A percentile compares a stretch with the other conserved stretches of the same genome.
Evolutionary conservation across 1,140 invertebrate genomes (phyloP).

Genomic region (Zaprionus ornatus): DNA sequence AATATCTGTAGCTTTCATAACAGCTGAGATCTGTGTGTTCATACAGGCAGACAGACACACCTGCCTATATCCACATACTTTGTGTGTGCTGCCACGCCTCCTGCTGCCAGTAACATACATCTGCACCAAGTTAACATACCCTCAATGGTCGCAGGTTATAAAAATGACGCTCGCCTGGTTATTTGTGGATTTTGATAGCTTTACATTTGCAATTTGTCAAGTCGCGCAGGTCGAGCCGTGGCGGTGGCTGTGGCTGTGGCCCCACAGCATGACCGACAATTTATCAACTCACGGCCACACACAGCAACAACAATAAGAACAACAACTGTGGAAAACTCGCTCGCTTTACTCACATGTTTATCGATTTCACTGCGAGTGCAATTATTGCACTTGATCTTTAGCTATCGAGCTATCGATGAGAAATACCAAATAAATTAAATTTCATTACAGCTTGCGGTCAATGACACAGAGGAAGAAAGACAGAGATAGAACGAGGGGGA

Average conservation of each 20-base stretch:
- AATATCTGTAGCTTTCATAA: too few relatives aligned
- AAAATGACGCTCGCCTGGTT: slow-evolving; percentile 38
- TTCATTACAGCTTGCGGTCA: slow-evolving; percentile 52
- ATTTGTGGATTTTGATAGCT: slow-evolving; percentile 65
- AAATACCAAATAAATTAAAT: slow-evolving; percentile 61
- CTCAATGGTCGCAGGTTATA: slow-evolving; percentile 9
- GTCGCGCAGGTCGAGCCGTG: slow-evolving; percentile 9
- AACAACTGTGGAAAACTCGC: background rate
- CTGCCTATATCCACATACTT: too few relatives aligned
- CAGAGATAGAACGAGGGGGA: background rate
- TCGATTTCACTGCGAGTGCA: slow-evolving; percentile 35
- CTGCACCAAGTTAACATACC: too few relatives aligned
- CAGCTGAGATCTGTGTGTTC: too few relatives aligned
- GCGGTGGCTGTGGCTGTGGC: background rate
- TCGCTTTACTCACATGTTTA: slow-evolving; percentile 22
- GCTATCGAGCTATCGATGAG: slow-evolving; percentile 19
- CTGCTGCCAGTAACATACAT: too few relatives aligned
- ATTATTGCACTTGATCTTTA: slow-evolving; percentile 66
- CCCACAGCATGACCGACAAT: slow-evolving; percentile 54
- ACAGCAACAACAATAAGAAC: background rate
- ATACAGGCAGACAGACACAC: too few relatives aligned
- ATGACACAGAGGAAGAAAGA: slow-evolving; percentile 16
- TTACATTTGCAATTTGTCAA: slow-evolving; percentile 82
- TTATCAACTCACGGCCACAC: slow-evolving; percentile 55
- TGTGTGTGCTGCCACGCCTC: too few relatives aligned